A percentile compares a stretch with the other conserved stretches of the same genome.
Conservation (phyloP, 2,888 invertebrate species). For the Caenorhabditis virilis region DNA sequence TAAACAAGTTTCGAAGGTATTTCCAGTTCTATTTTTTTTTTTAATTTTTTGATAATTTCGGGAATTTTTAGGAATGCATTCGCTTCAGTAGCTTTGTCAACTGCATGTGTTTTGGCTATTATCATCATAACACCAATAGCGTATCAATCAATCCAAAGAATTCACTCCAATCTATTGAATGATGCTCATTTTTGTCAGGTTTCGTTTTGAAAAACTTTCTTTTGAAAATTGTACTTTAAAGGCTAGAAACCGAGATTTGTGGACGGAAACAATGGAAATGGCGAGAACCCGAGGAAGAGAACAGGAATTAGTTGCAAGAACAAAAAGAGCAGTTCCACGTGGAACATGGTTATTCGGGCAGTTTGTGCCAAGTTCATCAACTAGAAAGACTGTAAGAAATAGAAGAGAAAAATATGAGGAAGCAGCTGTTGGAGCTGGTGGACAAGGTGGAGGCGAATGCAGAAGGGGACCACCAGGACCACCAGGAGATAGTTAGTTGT, state of each 20-base stretch:
- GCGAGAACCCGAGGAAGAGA: conserved; percentile 31
- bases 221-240: too few species aligned
- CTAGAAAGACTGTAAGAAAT: conserved; percentile 5
- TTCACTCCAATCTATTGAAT: conserved; percentile 59
- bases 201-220: background rate
- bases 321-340: conserved; percentile 24
- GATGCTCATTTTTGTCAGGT: conserved; percentile 66
- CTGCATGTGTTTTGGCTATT: conserved; percentile 65
- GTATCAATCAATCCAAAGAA: conserved; percentile 66
- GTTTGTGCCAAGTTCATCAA: conserved; percentile 36
- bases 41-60: background rate
- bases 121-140: conserved; percentile 64
- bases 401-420: conserved; percentile 23
- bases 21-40: too few species aligned
- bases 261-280: conserved; percentile 64
- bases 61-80: conserved; percentile 52
- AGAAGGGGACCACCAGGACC: conserved; percentile 47
- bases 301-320: conserved; percentile 26
- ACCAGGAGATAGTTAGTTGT: conserved; percentile 36
- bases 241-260: conserved; percentile 64
- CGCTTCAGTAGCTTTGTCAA: conserved; percentile 64
- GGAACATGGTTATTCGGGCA: conserved; percentile 65
- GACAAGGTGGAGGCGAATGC: conserved; percentile 31
- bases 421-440: conserved; percentile 9
- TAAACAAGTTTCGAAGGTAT: conserved; percentile 15